A percentile compares a stretch with the other conserved stretches of the same genome.
Conservation (phyloP, 35 echinoderm and acorn worm genomes). For the Amphiura filiformis region DNA sequence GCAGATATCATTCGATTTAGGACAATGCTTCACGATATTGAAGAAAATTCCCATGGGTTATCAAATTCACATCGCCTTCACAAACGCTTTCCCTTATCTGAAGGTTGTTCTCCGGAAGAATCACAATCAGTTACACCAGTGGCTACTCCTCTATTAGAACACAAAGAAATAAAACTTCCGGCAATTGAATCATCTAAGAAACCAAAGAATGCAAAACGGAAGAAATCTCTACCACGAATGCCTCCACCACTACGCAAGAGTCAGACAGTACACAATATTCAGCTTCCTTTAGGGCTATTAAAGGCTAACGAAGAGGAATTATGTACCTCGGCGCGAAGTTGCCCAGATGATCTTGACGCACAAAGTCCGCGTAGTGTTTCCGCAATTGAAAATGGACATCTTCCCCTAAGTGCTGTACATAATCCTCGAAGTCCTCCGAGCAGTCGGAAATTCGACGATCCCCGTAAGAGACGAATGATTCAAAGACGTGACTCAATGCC, state of each 20-base stretch:
- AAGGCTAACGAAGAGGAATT: conserved; percentile 17
- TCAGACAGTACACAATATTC: conserved; percentile 79
- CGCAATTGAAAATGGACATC: background rate
- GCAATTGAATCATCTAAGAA: background rate
- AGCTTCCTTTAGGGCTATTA: conserved; percentile 44
- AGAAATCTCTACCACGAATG: conserved; percentile 64
- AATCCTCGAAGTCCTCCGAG: background rate
- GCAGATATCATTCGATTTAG: conserved; percentile 48
- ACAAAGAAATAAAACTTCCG: background rate
- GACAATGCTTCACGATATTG: background rate
- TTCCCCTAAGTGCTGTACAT: conserved; percentile 1
- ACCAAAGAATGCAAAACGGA: conserved; percentile 10
- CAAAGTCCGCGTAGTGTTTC: conserved; percentile 1
- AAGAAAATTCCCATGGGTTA: background rate
- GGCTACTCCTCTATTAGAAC: background rate
- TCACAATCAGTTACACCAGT: background rate
- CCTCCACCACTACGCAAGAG: conserved; percentile 81
- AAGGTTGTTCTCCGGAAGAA: background rate
- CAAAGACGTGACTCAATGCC: conserved; percentile 63
- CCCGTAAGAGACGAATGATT: background rate
- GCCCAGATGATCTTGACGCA: conserved; percentile 14
- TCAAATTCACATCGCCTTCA: background rate
- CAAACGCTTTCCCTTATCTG: background rate
- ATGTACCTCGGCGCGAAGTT: conserved; percentile 33
- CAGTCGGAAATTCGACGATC: background rate